These are phyloP conservation scores for Orthosia incerta DNA, from an alignment of 2,888 invertebrate genomes.

Conservation along the genomic window DNA sequence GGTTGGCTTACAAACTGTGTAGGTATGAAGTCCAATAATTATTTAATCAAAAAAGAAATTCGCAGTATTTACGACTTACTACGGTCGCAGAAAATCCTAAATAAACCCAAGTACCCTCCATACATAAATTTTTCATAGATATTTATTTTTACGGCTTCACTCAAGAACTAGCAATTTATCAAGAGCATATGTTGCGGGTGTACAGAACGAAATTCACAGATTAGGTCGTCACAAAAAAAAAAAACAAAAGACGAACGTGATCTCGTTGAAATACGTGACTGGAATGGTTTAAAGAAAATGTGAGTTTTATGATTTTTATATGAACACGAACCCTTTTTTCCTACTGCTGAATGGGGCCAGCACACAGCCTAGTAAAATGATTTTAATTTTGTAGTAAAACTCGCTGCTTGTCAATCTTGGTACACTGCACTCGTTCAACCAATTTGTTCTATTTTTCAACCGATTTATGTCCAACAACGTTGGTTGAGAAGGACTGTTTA, in stretches of 20 bases:
- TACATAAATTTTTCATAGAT: constrained; percentile 82
- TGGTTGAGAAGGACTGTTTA: constrained; percentile 42
- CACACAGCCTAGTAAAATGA: constrained; percentile 49
- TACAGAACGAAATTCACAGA: constrained; percentile 77
- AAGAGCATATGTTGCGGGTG: constrained; percentile 78
- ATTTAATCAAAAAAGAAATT: constrained; percentile 23
- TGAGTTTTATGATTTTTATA: constrained; percentile 82
- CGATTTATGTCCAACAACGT: constrained; percentile 42
- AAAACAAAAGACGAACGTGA: constrained; percentile 82
- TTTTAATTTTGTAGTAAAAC: constrained; percentile 64
- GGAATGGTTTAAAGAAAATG: constrained; percentile 73
- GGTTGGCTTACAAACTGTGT: constrained; percentile 12
- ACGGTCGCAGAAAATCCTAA: constrained; percentile 45
- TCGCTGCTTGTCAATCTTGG: constrained; percentile 29
- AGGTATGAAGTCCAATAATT: constrained; percentile 14
- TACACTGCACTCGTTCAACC: constrained; percentile 7
- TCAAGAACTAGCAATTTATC: constrained; percentile 82
- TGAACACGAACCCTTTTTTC: constrained; percentile 70
- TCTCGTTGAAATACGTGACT: constrained; percentile 78
- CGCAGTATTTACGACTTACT: constrained; percentile 35
- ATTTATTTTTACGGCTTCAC: constrained; percentile 71
- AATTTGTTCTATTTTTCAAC: constrained; percentile 38
- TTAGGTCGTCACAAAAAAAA: constrained; percentile 79
- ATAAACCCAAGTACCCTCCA: constrained; percentile 69
- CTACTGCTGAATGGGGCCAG: constrained; percentile 65